Base-by-base conservation (phyloP, 2,888 invertebrate species). In the Eumerus sabulonum region DNA sequence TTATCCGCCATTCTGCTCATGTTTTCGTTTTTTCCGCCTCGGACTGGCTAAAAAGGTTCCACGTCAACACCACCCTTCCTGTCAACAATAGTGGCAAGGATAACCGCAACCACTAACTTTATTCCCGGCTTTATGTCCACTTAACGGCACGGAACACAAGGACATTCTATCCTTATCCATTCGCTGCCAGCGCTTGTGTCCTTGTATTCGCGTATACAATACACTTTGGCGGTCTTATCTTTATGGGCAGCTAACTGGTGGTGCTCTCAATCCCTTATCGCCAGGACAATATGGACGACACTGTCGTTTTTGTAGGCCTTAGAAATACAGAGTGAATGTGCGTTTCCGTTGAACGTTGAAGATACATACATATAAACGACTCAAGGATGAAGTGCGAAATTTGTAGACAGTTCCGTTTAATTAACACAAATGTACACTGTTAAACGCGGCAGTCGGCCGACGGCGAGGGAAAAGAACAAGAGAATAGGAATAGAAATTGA, bases 211-310 rank as follows among this genome's bases (percentile, higher is more conserved):
- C 57, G 56, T 63, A 50, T 38, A 50, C 72, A 67, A 67, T 57
- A 56, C 47, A 16, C 57, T 18, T 44, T 44, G 38, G 48, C 54
- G 42, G 27, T 48, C 62, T 77, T 77, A 77, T 77, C 73, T 77
- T 77, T 67, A 77, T 67, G 60, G 77, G 42, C 62, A 51, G 60
- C 71, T 50, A 63, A 63, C 64, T 64, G 53, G 66, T 67, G 67
- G 63, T 59, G 42, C 62, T 38, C 48, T 56, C 56, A 63, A 63
- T 71, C 71, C 56, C 73, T 73, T 77, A 77, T 73, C 77, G 56
- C 18, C 62, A 27, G 53, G 59, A 56, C 77, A 77, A 77, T 77
- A 77, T 73, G 73, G 67, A 73, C 57, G 73, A 53, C 77, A 59
- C 62, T 59, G 63, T 59, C 77, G 67, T 54, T 73, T 62, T 67